Evolutionary conservation across 2,888 invertebrate genomes (phyloP), one percentile per base, ranked within the genome.

Genomic region (Chrysotoxum bicinctum): DNA sequence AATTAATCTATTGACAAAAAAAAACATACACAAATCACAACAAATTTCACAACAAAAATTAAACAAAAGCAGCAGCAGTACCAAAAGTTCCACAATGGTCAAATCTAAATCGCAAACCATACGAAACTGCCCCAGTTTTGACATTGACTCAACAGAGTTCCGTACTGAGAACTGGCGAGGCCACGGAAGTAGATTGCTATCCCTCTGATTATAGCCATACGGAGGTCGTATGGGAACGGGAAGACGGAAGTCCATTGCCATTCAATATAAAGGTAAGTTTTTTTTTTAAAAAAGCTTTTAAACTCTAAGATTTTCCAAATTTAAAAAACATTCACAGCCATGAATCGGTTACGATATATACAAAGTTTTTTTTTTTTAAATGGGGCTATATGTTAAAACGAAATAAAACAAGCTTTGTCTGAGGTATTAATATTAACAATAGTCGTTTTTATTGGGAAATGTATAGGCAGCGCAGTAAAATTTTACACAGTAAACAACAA

Each of bases 131-230:
- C 0, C 83, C 91, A 54, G 89, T 90, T 75, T 88, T 92, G 40
- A 91, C 90, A 80, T 87, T 92, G 87, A 91, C 91, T 87, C 92
- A 91, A 72, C 90, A 91, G 64, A 89, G 89, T 14, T 90, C 91
- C 8, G 89, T 88, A 7, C 74, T 92, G 21, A 89, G 87, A 26
- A 88, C 90, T 5, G 92, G 92, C n/a, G 91, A 92, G 54, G 90
- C 90, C 30, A 91, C 91, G 32, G 90, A 91, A 86, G 91, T 92
- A 21, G 92, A 92, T 86, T 92, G 92, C 86, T 90, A 90, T 79
- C 90, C 92, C 23, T 89, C 91, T 50, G 90, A 90, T 73, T 89
- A 89, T 68, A 90, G 89, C 87, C 90, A 90, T 76, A 89, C 90
- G 88, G 79, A 91, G 54, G 90, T 92, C 6, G 81, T 90, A 35